phyloP scores from a whole-genome alignment of 2,113 vertebrate species.

The Pterocles burchelli region DNA sequence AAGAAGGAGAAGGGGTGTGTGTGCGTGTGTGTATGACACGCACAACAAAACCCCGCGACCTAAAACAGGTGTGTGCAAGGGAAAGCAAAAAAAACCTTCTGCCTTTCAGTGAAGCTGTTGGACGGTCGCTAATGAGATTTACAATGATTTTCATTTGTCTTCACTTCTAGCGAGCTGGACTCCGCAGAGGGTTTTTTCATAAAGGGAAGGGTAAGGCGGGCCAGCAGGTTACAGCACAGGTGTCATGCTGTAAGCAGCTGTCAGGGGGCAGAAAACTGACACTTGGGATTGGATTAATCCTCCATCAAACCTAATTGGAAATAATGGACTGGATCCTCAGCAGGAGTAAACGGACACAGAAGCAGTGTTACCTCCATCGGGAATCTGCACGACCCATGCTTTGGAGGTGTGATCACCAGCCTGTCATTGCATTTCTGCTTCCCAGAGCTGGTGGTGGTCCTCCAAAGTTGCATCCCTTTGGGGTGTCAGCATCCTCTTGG shows the following conservation, averaged over 20 bases:
- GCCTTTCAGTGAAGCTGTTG: neutral
- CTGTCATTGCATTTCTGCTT: accelerated
- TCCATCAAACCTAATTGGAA: slow-evolving; percentile 8
- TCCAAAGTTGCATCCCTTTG: neutral
- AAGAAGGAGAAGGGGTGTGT: neutral
- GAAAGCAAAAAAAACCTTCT: neutral
- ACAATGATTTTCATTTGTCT: slow-evolving; percentile 43
- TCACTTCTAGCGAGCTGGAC: neutral
- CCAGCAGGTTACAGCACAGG: neutral
- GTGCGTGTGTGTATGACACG: accelerated
- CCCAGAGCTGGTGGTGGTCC: neutral
- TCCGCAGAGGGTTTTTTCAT: slow-evolving; percentile 4
- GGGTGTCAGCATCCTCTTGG: neutral
- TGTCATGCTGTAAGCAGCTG: neutral
- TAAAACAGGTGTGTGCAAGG: neutral
- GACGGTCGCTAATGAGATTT: slow-evolving; percentile 53
- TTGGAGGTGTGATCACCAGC: neutral
- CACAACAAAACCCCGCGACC: neutral
- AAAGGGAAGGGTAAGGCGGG: neutral
- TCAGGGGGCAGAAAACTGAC: slow-evolving; percentile 14
- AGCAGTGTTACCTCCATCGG: accelerated
- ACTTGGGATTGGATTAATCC: neutral
- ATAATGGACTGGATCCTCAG: neutral
- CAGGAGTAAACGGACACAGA: neutral
- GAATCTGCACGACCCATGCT: accelerated